Evolutionary conservation across 2,113 vertebrate genomes (phyloP).

Genomic region (Xenopus tropicalis): DNA sequence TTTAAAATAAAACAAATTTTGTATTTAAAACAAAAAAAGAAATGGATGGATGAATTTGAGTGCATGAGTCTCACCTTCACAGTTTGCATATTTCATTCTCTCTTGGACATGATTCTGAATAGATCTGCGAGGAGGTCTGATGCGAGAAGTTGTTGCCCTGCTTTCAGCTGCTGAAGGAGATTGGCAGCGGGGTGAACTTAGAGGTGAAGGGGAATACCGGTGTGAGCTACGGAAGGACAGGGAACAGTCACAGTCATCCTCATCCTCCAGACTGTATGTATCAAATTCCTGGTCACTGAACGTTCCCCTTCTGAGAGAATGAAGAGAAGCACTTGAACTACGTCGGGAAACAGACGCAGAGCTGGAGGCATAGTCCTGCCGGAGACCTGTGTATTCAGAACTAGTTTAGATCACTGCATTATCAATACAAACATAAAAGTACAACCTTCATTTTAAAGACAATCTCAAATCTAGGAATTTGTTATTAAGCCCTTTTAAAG

Average conservation of each 20-base stretch:
- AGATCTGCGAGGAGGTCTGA: constrained; percentile 69
- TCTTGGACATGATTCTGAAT: constrained; percentile 73
- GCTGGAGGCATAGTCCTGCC: constrained; percentile 85
- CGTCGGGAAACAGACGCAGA: constrained; percentile 78
- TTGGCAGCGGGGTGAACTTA: constrained; percentile 80
- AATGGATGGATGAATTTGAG: too few relatives aligned
- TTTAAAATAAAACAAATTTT: too few relatives aligned
- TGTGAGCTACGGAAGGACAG: constrained; percentile 64
- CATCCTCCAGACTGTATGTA: constrained; percentile 82
- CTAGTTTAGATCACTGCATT: neutral
- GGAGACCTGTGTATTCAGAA: constrained; percentile 67
- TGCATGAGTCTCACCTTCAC: constrained; percentile 66
- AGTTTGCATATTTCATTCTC: constrained; percentile 75
- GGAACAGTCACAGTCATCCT: constrained; percentile 73
- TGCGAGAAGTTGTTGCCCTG: constrained; percentile 57
- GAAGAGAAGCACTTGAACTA: constrained; percentile 82
- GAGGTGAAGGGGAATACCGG: constrained; percentile 77
- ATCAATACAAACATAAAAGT: too few relatives aligned
- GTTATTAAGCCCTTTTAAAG: too few relatives aligned
- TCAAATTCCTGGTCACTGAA: constrained; percentile 90
- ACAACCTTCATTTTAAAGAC: too few relatives aligned
- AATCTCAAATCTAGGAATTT: too few relatives aligned
- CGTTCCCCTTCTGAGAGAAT: constrained; percentile 81
- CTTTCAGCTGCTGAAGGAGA: constrained; percentile 73
- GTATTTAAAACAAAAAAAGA: too few relatives aligned